These are phyloP conservation scores for Cantharis flavilabris DNA, from an alignment of 2,888 invertebrate genomes.

Conservation along the genomic window DNA sequence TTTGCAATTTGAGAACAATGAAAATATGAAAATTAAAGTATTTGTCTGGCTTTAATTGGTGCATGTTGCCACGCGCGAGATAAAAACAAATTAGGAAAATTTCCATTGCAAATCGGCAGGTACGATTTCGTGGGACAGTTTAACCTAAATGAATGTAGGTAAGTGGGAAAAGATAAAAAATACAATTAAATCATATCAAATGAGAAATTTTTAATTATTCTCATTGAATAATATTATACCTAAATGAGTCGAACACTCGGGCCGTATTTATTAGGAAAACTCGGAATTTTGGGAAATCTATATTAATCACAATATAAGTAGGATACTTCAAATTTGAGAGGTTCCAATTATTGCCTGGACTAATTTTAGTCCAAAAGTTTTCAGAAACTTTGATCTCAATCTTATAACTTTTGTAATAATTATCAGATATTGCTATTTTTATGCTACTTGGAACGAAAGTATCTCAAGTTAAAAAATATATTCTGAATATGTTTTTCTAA, in stretches of 20 bases:
- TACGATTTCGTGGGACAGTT: neutral
- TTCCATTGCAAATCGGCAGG: neutral
- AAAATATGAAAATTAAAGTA: neutral
- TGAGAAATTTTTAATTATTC: neutral
- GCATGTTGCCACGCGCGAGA: neutral
- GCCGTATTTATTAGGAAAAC: neutral
- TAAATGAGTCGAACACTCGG: neutral
- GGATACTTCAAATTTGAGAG: neutral
- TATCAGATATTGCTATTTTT: neutral
- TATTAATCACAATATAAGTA: neutral
- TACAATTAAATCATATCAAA: neutral
- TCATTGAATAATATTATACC: neutral
- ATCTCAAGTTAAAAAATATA: no score
- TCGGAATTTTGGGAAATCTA: neutral
- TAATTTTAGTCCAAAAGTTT: neutral
- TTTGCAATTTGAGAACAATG: no score
- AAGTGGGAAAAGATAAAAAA: neutral
- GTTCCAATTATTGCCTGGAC: neutral
- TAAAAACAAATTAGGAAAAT: neutral
- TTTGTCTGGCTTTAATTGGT: neutral
- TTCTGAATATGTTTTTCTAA: no score
- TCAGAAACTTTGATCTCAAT: neutral
- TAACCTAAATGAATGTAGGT: neutral
- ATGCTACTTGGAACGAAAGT: neutral
- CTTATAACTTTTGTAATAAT: neutral